These are phyloP conservation scores for Pachypanchax playfairii DNA, from an alignment of 2,113 vertebrate species.

Conservation along the genomic window DNA sequence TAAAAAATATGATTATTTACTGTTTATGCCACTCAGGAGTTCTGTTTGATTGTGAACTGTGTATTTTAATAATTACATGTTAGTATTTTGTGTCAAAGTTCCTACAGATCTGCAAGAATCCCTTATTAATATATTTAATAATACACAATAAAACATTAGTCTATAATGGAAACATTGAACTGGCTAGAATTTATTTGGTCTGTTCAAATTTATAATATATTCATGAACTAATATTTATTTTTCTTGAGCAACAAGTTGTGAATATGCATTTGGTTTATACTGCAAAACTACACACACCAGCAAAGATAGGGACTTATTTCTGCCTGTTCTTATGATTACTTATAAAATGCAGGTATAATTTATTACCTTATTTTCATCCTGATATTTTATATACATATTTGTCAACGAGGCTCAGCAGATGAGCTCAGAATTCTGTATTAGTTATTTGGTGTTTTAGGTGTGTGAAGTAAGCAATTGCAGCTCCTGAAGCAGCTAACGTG, in stretches of 20 bases:
- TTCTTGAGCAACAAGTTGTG: not conserved
- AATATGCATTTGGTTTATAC: not conserved
- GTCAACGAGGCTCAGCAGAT: not conserved
- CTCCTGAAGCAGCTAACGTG: not conserved
- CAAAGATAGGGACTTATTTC: too few species aligned
- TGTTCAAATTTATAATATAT: too few species aligned
- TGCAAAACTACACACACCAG: not conserved
- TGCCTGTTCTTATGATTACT: too few species aligned
- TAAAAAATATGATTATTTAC: not conserved
- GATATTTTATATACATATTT: not conserved
- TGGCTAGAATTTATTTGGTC: too few species aligned
- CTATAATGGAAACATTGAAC: too few species aligned
- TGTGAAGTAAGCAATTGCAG: not conserved
- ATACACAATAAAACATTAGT: too few species aligned
- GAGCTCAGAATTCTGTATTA: not conserved
- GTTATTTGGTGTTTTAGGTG: not conserved
- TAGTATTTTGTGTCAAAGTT: not conserved
- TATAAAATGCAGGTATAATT: too few species aligned
- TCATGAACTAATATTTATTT: too few species aligned
- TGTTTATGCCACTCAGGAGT: not conserved
- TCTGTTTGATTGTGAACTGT: not conserved
- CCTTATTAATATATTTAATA: too few species aligned
- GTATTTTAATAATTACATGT: not conserved
- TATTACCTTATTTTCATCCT: not conserved
- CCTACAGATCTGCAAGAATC: too few species aligned